phyloP scores from a whole-genome alignment of 1,140 invertebrate species.

The Aleiodes sp. region DNA sequence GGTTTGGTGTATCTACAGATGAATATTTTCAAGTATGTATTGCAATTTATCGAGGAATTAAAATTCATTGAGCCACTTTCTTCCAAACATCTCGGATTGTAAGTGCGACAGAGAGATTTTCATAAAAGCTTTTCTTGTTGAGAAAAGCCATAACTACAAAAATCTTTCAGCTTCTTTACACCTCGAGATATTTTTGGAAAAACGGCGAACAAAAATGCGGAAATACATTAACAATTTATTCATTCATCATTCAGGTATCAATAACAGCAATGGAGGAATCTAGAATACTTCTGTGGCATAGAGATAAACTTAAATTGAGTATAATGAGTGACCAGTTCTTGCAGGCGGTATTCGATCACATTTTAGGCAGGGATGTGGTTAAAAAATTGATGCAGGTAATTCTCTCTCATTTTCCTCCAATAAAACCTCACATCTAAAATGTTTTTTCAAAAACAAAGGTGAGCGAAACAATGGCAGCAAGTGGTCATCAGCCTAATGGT shows the following conservation, averaged over 20 bases:
- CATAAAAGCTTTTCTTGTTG: constrained; percentile 20
- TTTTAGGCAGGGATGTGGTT: constrained; percentile 88
- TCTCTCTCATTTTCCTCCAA: background rate
- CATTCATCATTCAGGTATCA: constrained; percentile 71
- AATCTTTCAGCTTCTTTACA: no score
- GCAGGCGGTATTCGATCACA: constrained; percentile 86
- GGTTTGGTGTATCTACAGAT: constrained; percentile 89
- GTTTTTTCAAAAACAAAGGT: constrained; percentile 61
- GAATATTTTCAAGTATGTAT: constrained; percentile 84
- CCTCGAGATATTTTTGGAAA: no score
- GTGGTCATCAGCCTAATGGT: constrained; percentile 75
- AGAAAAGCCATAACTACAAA: no score
- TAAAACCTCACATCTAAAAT: background rate
- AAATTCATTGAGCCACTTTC: no score
- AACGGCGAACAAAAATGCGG: no score
- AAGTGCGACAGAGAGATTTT: no score
- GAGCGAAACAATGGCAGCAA: constrained; percentile 80
- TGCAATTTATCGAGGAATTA: background rate
- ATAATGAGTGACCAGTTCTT: constrained; percentile 87
- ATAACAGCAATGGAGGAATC: constrained; percentile 90
- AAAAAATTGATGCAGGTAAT: constrained; percentile 89
- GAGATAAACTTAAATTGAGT: constrained; percentile 84
- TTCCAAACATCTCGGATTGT: no score
- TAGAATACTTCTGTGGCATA: constrained; percentile 85
- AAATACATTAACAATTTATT: background rate